Conservation (phyloP, 2,797 vertebrate genomes). For the Hippopotamyrus pictus region DNA sequence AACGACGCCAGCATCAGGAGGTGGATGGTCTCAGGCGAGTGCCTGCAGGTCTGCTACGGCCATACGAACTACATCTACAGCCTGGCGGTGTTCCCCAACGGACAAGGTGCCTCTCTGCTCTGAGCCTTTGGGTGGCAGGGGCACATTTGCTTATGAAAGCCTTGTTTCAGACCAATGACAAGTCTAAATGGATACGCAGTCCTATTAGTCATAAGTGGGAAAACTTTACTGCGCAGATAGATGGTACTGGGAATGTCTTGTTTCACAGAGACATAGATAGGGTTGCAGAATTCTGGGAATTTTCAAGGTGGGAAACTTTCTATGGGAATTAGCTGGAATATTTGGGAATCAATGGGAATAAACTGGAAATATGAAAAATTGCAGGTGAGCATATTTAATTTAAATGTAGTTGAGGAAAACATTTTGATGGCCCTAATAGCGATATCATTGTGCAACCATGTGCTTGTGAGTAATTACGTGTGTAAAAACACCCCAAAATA, state of each 20-base stretch:
- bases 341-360: neutral
- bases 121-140: neutral
- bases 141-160: neutral
- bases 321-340: neutral
- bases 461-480: neutral
- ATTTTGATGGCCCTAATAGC: neutral
- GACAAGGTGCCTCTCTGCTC: conserved; percentile 64
- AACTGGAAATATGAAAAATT: neutral
- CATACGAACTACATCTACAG: conserved; percentile 98
- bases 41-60: conserved; percentile 83
- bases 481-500: neutral
- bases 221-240: neutral
- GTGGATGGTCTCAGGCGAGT: conserved; percentile 87
- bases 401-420: neutral
- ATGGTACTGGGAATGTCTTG: neutral
- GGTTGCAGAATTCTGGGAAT: neutral
- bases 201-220: neutral
- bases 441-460: neutral
- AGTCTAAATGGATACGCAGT: neutral
- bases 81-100: conserved; percentile 80
- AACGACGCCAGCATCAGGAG: conserved; percentile 88
- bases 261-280: neutral
- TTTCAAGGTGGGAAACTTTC: neutral
- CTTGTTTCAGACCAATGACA: neutral
- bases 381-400: neutral